phyloP scores from a whole-genome alignment of 23 tunicate genomes.

The Halocynthia roretzi region DNA sequence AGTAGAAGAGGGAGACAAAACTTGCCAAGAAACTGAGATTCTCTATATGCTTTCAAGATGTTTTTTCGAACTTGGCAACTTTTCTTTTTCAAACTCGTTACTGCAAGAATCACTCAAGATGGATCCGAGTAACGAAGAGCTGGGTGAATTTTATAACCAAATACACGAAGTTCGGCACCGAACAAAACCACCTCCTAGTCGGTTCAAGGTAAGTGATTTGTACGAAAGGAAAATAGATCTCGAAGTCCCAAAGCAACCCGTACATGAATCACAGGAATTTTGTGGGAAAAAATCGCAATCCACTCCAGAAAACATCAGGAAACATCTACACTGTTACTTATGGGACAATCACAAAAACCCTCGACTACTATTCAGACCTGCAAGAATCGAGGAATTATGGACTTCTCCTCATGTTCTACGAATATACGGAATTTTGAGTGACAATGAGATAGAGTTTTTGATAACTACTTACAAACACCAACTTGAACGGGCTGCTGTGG shows the following conservation, averaged over 20 bases:
- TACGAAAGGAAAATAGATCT: neutral
- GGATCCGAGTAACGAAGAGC: too few species aligned
- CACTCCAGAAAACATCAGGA: neutral
- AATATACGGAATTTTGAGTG: neutral
- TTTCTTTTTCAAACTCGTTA: too few species aligned
- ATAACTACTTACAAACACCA: neutral
- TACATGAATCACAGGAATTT: neutral
- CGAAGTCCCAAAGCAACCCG: neutral
- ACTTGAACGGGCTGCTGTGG: neutral
- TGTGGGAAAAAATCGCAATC: neutral
- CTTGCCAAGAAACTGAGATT: neutral
- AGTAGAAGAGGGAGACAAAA: neutral
- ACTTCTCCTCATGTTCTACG: neutral
- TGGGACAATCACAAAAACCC: conserved; percentile 8
- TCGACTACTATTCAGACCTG: neutral
- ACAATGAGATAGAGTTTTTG: neutral
- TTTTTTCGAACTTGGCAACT: too few species aligned
- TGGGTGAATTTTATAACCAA: neutral
- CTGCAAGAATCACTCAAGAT: too few species aligned
- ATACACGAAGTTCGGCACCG: neutral
- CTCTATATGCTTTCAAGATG: too few species aligned
- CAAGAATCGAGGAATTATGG: neutral
- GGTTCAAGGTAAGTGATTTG: neutral
- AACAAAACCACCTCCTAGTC: neutral
- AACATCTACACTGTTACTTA: neutral